Conservation (phyloP, 2,113 vertebrate species). For the Plectropomus leopardus region DNA sequence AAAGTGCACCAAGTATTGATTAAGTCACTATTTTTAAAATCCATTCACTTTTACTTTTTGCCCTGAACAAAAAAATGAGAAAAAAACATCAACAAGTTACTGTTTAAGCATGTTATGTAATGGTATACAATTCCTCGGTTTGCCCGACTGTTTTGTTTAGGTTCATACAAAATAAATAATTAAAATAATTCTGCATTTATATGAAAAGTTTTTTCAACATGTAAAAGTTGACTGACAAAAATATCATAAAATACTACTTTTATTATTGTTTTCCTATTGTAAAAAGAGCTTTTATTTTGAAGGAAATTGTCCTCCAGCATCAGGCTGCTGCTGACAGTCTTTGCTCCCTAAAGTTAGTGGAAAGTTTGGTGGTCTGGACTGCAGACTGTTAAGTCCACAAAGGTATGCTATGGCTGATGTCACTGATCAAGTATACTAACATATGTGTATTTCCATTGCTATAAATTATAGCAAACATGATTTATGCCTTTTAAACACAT, state of each 20-base stretch:
- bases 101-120: too few species aligned
- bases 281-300: background rate
- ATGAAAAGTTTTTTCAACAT: background rate
- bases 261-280: background rate
- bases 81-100: too few species aligned
- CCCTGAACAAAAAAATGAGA: too few species aligned
- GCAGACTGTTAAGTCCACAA: background rate
- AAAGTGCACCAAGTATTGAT: background rate
- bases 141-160: too few species aligned
- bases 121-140: too few species aligned
- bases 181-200: background rate
- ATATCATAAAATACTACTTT: background rate
- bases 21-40: background rate
- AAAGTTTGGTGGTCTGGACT: background rate
- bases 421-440: background rate
- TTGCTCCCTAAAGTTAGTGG: background rate
- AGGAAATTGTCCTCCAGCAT: background rate
- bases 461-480: background rate
- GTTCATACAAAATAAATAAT: too few species aligned
- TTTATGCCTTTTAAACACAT: too few species aligned
- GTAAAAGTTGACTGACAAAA: background rate
- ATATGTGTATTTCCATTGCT: background rate
- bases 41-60: too few species aligned
- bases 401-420: background rate
- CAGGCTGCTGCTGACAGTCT: background rate